A percentile compares a stretch with the other conserved stretches of the same genome.
phyloP scores from a whole-genome alignment of 2,797 vertebrate species.

The Hydrophis major region DNA sequence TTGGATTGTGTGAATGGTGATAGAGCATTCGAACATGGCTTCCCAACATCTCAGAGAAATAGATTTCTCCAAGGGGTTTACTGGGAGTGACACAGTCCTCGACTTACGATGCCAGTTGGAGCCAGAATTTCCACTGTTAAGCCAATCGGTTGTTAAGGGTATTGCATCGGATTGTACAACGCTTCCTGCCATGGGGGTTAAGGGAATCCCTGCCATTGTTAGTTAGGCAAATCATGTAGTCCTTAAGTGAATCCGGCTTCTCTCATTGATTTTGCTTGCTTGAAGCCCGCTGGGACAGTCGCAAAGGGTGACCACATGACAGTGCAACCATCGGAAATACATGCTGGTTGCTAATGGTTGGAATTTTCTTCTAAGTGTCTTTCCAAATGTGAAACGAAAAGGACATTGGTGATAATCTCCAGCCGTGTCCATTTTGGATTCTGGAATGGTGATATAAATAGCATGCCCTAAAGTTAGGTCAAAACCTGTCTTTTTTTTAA shows the following conservation, averaged over 20 bases:
- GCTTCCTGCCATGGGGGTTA: background rate
- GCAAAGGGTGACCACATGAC: background rate
- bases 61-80: slow-evolving; percentile 14
- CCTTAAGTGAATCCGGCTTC: background rate
- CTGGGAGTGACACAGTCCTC: background rate
- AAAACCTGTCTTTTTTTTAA: background rate
- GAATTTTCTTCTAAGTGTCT: background rate
- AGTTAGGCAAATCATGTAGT: background rate
- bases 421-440: background rate
- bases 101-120: too few species aligned
- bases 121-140: background rate
- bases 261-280: background rate
- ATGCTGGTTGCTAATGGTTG: background rate
- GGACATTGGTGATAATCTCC: background rate
- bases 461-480: background rate
- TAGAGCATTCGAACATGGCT: background rate
- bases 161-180: background rate
- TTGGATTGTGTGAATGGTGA: background rate
- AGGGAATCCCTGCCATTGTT: background rate
- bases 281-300: background rate
- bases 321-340: background rate
- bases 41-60: background rate
- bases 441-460: background rate
- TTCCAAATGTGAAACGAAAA: background rate
- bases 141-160: background rate